Percentiles rank a stretch among this genome's conserved stretches.
These are phyloP conservation scores for Lepeophtheirus salmonis DNA, from an alignment of 1,140 invertebrate species.

Conservation along the genomic window DNA sequence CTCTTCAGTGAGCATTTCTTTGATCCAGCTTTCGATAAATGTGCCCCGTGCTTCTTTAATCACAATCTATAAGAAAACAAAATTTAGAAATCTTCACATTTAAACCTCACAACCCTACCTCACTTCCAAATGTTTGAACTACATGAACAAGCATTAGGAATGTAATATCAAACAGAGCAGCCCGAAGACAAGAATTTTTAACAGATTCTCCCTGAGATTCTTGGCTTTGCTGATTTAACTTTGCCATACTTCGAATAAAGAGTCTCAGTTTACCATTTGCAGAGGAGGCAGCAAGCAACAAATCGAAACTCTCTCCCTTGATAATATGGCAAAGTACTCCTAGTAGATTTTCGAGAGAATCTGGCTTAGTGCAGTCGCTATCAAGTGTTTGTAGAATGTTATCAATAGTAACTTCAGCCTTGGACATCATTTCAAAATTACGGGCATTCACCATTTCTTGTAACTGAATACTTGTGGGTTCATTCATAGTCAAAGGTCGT, in stretches of 20 bases:
- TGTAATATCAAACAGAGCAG: slow-evolving; percentile 18
- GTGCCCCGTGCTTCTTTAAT: not conserved
- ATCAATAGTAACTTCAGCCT: slow-evolving; percentile 14
- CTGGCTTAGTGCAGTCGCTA: not conserved
- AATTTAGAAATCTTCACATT: not conserved
- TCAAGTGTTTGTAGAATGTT: slow-evolving; percentile 13
- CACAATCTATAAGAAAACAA: not conserved
- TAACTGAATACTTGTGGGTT: too few relatives aligned
- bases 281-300: not conserved
- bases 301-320: slow-evolving; percentile 12
- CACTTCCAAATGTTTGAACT: slow-evolving; percentile 8
- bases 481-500: not conserved
- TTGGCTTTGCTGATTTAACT: slow-evolving; percentile 11
- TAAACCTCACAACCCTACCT: not conserved
- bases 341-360: slow-evolving; percentile 12
- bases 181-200: slow-evolving; percentile 9
- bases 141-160: slow-evolving; percentile 14
- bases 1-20: slow-evolving; percentile 6
- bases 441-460: slow-evolving; percentile 1
- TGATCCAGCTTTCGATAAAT: slow-evolving; percentile 1
- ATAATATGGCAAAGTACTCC: slow-evolving; percentile 6
- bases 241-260: slow-evolving; percentile 7
- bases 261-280: slow-evolving; percentile 1
- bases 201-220: slow-evolving; percentile 10
- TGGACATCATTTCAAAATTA: slow-evolving; percentile 9